These are phyloP conservation scores for Neoscelio sp. DNA, from an alignment of 2,888 invertebrate species.

Conservation along the genomic window DNA sequence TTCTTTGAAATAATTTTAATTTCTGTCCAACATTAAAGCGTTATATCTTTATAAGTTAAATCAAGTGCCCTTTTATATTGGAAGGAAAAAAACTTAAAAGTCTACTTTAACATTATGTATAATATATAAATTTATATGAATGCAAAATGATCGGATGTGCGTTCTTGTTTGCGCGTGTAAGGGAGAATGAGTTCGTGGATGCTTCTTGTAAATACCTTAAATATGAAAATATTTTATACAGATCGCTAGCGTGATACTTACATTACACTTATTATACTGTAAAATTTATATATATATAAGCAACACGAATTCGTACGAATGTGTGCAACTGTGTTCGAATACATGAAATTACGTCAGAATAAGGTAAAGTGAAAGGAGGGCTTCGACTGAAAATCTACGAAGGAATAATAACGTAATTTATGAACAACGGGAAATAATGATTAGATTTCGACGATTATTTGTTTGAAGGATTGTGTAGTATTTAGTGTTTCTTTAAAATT, in stretches of 20 bases:
- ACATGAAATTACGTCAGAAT: constrained; percentile 23
- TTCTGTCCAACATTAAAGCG: constrained; percentile 64
- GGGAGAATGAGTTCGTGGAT: constrained; percentile 54
- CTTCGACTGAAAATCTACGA: background rate
- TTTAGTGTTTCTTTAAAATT: too few relatives aligned
- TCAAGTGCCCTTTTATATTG: constrained; percentile 81
- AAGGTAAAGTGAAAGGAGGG: constrained; percentile 49
- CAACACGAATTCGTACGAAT: constrained; percentile 68
- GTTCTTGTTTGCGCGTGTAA: constrained; percentile 36
- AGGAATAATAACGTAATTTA: background rate
- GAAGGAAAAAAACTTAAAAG: constrained; percentile 72
- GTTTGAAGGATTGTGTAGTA: too few relatives aligned
- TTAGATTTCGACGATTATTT: background rate
- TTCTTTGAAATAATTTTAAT: constrained; percentile 47
- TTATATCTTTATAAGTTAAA: constrained; percentile 75
- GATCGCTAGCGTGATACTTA: constrained; percentile 76
- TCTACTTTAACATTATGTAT: constrained; percentile 71
- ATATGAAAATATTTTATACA: constrained; percentile 82
- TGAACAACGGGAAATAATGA: background rate
- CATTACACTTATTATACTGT: constrained; percentile 73
- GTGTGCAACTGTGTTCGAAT: constrained; percentile 62
- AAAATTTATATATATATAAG: constrained; percentile 70
- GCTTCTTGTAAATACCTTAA: constrained; percentile 75
- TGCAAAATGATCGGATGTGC: constrained; percentile 56
- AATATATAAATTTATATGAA: constrained; percentile 71